Evolutionary conservation across 2,113 vertebrate genomes (phyloP).

Genomic region (Corythoichthys intestinalis): DNA sequence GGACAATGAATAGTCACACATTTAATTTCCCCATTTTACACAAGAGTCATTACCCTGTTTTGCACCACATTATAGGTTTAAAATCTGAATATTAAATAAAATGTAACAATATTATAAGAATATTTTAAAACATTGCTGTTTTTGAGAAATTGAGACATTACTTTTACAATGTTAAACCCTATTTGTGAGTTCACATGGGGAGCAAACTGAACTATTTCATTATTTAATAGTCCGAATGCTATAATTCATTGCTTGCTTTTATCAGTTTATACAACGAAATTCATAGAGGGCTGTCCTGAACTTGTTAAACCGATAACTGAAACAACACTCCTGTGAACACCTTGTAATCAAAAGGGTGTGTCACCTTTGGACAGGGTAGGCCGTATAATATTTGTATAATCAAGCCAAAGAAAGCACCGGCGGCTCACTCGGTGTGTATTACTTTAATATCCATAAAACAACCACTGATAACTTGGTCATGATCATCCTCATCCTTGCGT

Average conservation of each 20-base stretch:
- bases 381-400: neutral
- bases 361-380: neutral
- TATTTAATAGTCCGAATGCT: neutral
- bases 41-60: neutral
- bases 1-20: neutral
- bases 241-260: neutral
- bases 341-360: neutral
- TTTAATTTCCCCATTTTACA: neutral
- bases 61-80: neutral
- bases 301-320: neutral
- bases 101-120: too few species aligned
- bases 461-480: slow-evolving; percentile 26
- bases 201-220: too few species aligned
- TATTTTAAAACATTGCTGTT: too few species aligned
- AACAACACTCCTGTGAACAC: neutral
- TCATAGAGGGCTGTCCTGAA: neutral
- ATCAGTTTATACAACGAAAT: neutral
- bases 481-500: slow-evolving; percentile 17
- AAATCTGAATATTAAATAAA: neutral
- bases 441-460: neutral
- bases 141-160: too few species aligned
- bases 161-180: too few species aligned
- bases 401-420: neutral
- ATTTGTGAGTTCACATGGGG: too few species aligned
- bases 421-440: neutral